Conservation (phyloP, 2,113 vertebrate species). For the Sus scrofa region DNA sequence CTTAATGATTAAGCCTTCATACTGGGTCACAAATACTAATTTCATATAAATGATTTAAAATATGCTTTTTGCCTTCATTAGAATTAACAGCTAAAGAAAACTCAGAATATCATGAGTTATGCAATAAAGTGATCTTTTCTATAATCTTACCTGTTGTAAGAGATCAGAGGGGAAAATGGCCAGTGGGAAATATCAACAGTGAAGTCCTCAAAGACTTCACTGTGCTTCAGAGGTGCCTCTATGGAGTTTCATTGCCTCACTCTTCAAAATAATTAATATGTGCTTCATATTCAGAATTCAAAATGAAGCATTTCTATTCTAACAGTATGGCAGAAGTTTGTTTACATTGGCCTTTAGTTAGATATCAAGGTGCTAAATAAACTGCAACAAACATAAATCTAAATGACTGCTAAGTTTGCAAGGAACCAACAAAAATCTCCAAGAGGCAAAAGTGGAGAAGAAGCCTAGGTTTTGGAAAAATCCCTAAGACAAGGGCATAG, state of each 20-base stretch:
- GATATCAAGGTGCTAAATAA: not conserved
- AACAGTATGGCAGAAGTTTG: not conserved
- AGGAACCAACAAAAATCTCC: not conserved
- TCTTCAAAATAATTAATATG: not conserved
- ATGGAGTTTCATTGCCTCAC: not conserved
- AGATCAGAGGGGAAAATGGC: not conserved
- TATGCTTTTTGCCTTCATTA: not conserved
- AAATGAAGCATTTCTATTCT: not conserved
- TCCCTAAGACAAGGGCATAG: not conserved
- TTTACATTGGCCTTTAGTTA: not conserved
- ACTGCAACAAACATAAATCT: not conserved
- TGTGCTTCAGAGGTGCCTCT: not conserved
- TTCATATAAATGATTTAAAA: not conserved
- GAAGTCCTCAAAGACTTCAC: not conserved
- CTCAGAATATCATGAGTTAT: not conserved
- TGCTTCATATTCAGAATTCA: not conserved
- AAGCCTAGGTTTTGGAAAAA: not conserved
- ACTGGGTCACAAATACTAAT: not conserved
- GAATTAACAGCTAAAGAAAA: constrained; percentile 9
- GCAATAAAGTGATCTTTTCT: not conserved
- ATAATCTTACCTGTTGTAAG: not conserved
- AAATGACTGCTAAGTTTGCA: not conserved
- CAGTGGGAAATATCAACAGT: not conserved
- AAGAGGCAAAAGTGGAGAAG: not conserved
- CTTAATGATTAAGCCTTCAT: not conserved